Evolutionary conservation across 2,888 invertebrate genomes (phyloP).

Genomic region (Stenotaenia linearis): DNA sequence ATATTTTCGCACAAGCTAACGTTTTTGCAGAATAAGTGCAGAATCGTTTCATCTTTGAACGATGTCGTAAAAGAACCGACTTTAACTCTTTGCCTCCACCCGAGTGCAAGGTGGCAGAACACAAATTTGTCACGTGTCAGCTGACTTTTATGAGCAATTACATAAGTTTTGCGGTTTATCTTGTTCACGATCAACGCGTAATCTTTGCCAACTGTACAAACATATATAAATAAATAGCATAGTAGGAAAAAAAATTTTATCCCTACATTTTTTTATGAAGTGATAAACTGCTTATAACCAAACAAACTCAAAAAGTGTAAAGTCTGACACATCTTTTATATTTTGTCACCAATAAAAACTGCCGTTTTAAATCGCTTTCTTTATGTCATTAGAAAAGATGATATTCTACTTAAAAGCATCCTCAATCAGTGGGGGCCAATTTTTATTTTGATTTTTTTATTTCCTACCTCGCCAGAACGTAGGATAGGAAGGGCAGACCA

Average conservation of each 20-base stretch:
- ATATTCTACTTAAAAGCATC: neutral
- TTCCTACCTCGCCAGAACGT: constrained; percentile 19
- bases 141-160: constrained; percentile 15
- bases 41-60: constrained; percentile 7
- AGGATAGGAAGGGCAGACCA: constrained; percentile 19
- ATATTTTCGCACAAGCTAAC: neutral
- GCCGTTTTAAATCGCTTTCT: neutral
- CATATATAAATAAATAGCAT: neutral
- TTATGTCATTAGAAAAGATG: neutral
- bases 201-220: neutral
- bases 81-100: neutral
- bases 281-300: neutral
- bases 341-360: neutral
- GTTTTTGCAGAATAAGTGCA: neutral
- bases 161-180: constrained; percentile 11
- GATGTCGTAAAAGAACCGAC: constrained; percentile 11
- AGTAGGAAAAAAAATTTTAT: neutral
- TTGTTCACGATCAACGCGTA: constrained; percentile 4
- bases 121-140: constrained; percentile 14
- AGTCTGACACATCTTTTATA: neutral
- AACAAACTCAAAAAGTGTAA: neutral
- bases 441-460: neutral
- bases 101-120: constrained; percentile 12
- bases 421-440: neutral
- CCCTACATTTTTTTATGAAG: neutral